Evolutionary conservation across 1,140 invertebrate genomes (phyloP), one percentile per base, ranked within the genome.

Genomic region (Cherax quadricarinatus): DNA sequence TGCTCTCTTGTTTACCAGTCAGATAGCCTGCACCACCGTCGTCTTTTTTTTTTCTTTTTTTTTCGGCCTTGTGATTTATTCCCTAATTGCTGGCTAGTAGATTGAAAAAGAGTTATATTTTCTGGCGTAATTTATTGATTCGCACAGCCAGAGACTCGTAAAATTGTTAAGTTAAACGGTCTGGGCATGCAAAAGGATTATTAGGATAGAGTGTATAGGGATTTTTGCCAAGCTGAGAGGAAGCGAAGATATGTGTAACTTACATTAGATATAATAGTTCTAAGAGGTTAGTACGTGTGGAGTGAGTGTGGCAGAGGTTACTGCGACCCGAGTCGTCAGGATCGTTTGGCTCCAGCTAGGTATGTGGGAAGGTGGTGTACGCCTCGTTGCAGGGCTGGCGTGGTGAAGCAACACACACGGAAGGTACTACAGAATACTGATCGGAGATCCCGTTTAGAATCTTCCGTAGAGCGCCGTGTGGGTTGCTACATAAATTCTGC

Each of bases 91-190:
- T 88, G 81, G 86, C 78, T 88, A 53, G 86, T 88, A 88, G 86
- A 88, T 88, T 88, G 86, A 88, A 88, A 88, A 88, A 88, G 86
- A 88, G 86, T 88, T 88, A 88, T 88, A 88, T 88, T 88, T 88
- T 88, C 86, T 81, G 78, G 86, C 30, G 86, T 88, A 80, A 88
- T 88, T 88, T 88, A 88, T 88, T 78, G 86, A 88, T 88, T 88
- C 86, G 86, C 86, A 88, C 75, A 75, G 78, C 78, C 86, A 81
- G 70, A 41, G 86, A 80, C 86, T 88, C 86, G 86, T 88, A 88
- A 88, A 88, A 53, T 88, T 57, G 86, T 88, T 88, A 88, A 88
- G 86, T 88, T 88, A 88, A 88, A 88, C 73, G 78, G 78, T 48
- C 30, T 41, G 18, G 79, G 78, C 86, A 88, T 88, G 86, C 86